Evolutionary conservation across 2,888 invertebrate species (phyloP).

Genomic region (Latheticus oryzae): DNA sequence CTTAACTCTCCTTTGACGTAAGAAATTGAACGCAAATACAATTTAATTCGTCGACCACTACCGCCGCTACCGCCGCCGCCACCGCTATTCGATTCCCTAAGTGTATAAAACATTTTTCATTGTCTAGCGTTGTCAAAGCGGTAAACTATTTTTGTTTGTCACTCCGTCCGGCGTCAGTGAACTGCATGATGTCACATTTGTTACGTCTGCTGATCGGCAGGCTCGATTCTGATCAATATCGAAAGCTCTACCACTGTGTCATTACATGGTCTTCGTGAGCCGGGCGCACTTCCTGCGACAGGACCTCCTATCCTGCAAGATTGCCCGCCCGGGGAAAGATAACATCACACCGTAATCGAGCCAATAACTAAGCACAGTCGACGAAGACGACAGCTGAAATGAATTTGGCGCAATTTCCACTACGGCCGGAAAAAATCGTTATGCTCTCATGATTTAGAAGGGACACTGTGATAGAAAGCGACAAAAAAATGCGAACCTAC

Average conservation of each 20-base stretch:
- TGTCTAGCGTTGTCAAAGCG: constrained; percentile 28
- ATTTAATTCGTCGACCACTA: constrained; percentile 35
- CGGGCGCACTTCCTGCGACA: constrained; percentile 30
- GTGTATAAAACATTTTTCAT: constrained; percentile 29
- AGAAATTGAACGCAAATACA: constrained; percentile 42
- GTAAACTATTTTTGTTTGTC: constrained; percentile 38
- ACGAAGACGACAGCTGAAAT: constrained; percentile 33
- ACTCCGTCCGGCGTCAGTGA: constrained; percentile 49
- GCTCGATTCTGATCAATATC: constrained; percentile 56
- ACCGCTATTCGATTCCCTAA: constrained; percentile 15
- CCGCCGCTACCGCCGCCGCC: constrained; percentile 1
- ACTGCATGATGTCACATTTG: constrained; percentile 57
- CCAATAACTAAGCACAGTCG: constrained; percentile 35
- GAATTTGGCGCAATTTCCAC: constrained; percentile 33
- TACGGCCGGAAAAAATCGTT: constrained; percentile 32
- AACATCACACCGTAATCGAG: constrained; percentile 36
- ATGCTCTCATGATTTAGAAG: constrained; percentile 22
- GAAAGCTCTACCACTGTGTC: constrained; percentile 23
- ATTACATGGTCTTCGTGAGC: constrained; percentile 31
- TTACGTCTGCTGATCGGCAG: constrained; percentile 56
- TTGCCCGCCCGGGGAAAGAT: constrained; percentile 36
- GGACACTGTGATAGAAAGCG: constrained; percentile 10
- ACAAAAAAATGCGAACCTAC: constrained; percentile 13
- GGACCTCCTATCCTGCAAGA: constrained; percentile 29
- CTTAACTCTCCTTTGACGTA: constrained; percentile 38